Evolutionary conservation across 1,140 invertebrate species (phyloP).

Genomic region (Heliconius melpomene): DNA sequence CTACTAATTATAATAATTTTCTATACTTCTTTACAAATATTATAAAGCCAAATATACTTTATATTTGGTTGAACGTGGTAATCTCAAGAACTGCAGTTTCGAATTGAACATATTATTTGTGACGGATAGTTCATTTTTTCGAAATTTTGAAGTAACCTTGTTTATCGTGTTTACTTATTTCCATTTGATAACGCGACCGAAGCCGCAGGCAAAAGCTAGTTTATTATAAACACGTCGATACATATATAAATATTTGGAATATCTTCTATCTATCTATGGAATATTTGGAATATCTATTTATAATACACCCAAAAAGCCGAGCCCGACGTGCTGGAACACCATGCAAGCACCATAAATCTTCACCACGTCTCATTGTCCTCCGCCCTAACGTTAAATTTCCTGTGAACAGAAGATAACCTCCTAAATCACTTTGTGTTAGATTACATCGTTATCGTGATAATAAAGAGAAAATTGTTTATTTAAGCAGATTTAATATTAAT

Average conservation of each 20-base stretch:
- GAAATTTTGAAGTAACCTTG: too few species aligned
- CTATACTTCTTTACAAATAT: too few species aligned
- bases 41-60: too few species aligned
- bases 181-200: too few species aligned
- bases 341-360: constrained; percentile 5
- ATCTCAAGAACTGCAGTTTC: too few species aligned
- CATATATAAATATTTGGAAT: neutral
- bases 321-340: neutral
- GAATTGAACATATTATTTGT: too few species aligned
- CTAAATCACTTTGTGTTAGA: constrained; percentile 8
- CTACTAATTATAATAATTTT: too few species aligned
- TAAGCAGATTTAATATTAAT: neutral
- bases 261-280: too few species aligned
- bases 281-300: neutral
- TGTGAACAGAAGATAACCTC: constrained; percentile 8
- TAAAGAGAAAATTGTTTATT: neutral
- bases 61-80: too few species aligned
- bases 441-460: neutral
- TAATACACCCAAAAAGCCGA: neutral
- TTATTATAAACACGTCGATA: neutral
- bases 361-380: constrained; percentile 1
- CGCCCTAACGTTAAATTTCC: constrained; percentile 15
- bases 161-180: too few species aligned
- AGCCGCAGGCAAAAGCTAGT: too few species aligned
- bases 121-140: too few species aligned